Base-by-base conservation (phyloP, 1,140 invertebrate species). In the Sycophaga agraensis region DNA sequence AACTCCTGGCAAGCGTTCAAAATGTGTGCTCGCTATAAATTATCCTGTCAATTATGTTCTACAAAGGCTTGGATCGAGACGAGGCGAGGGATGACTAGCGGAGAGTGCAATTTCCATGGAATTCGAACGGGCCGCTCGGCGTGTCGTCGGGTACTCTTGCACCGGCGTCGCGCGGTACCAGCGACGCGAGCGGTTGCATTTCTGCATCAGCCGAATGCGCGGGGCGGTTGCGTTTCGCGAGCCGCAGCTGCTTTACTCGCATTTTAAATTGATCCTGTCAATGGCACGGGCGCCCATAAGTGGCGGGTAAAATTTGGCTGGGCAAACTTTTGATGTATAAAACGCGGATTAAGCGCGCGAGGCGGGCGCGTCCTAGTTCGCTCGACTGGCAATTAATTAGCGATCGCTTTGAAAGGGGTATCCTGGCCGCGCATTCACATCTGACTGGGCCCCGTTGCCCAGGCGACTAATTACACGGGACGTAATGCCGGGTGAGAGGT, bases 181-280 rank as follows among this genome's bases (percentile, higher is more conserved):
- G n/a, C n/a, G n/a, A n/a, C n/a, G n/a, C n/a, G n/a, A n/a, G n/a
- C n/a, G n/a, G n/a, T n/a, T n/a, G n/a, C n/a, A 49, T 35, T 14
- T 16, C 26, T 28, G 31, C 24, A 39, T 14, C 26, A 48, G 19
- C 12, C 35, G 50, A 59, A 59, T 59, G 40, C 56, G 46, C n/a
- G n/a, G n/a, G n/a, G n/a, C n/a, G n/a, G 35, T 50, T n/a, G 26
- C 12, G 21, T 46, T 58, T 39, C 35, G 34, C 39, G 35, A 40
- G n/a, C 6, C n/a, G 8, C n/a, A n/a, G 28, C 24, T 22, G 55
- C 43, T 19, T 59, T 50, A 21, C 45, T 59, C 31, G 46, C 42
- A 50, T 43, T 59, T 59, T 51, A 59, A 50, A 59, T 59, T 51
- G 57, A 51, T 43, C 48, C 48, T 51, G 48, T 43, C 57, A 59